Base-by-base conservation (phyloP, 1,140 invertebrate species). In the Stegodyphus mimosarum region DNA sequence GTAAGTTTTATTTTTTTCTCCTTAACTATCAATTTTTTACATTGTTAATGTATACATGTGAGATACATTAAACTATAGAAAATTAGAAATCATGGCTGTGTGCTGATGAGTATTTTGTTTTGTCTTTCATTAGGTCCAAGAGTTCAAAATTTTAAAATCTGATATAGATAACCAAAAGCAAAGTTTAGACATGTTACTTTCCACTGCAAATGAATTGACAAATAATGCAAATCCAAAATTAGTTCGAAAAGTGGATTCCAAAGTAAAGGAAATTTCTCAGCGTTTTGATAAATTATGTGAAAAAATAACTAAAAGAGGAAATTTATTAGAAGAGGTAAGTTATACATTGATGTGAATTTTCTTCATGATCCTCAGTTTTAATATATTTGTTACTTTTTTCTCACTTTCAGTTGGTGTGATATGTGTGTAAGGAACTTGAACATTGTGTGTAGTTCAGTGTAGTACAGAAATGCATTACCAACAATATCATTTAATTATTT, bases 191-290 rank as follows among this genome's bases (percentile, higher is more conserved):
- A 94, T 95, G 50, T 94, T 98, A 7, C 93, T 94, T 55, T 89
- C 93, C 55, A 93, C 93, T 9, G 96, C 96, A 0, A 93, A 94
- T 85, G 95, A 97, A 89, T 93, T 94, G 9, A 63, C 53, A n/a
- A 50, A 53, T 50, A 69, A 73, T 64, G 63, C 86, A 7, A 83
- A 87, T 49, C 78, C 76, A 0, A 92, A 96, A 69, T 94, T 97
- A 73, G 96, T 96, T 10, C 96, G 96, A 91, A 95, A 96, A 88
- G 95, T 98, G 53, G 96, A 98, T 90, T 93, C 93, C 51, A 96
- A 97, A 88, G 90, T 98, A 18, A 94, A 95, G 79, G 96, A 98
- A 89, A 94, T 98, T 15, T 94, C 95, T 52, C 90, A 90, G 33
- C 93, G 95, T 89, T 98, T 95, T 89, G 95, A 96, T 87, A 97